Conservation (phyloP, 2,113 vertebrate species). For the Antechinus stuartii region DNA sequence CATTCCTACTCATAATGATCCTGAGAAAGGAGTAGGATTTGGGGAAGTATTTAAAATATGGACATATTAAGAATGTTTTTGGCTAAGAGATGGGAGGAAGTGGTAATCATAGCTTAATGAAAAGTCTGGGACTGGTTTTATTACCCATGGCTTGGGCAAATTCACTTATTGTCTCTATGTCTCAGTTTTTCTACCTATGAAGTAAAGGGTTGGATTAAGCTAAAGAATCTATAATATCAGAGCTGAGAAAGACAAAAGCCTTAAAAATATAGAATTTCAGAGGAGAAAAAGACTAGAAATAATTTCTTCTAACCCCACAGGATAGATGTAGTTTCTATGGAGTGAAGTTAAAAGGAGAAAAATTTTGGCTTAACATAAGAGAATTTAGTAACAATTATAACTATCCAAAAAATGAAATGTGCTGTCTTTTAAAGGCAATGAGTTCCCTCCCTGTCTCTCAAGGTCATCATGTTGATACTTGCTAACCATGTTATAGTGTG, state of each 20-base stretch:
- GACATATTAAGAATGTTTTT: background rate
- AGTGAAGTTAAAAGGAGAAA: background rate
- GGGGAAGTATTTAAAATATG: background rate
- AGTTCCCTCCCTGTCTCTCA: background rate
- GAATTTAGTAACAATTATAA: background rate
- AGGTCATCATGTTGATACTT: background rate
- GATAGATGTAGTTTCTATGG: background rate
- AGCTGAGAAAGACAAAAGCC: background rate
- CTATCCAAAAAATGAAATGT: background rate
- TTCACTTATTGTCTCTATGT: background rate
- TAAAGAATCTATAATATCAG: background rate
- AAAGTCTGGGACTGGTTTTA: background rate
- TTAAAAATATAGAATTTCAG: background rate
- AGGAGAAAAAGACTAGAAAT: background rate
- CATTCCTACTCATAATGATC: background rate
- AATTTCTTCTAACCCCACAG: background rate
- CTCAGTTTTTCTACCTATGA: background rate
- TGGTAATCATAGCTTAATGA: background rate
- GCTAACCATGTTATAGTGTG: background rate
- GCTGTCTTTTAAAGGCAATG: background rate
- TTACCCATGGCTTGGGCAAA: background rate
- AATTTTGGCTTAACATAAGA: background rate
- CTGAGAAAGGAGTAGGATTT: background rate
- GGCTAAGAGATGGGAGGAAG: background rate
- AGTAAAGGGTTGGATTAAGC: background rate